Base-by-base conservation (phyloP, 2,113 vertebrate genomes). In the Notothenia rossii region DNA sequence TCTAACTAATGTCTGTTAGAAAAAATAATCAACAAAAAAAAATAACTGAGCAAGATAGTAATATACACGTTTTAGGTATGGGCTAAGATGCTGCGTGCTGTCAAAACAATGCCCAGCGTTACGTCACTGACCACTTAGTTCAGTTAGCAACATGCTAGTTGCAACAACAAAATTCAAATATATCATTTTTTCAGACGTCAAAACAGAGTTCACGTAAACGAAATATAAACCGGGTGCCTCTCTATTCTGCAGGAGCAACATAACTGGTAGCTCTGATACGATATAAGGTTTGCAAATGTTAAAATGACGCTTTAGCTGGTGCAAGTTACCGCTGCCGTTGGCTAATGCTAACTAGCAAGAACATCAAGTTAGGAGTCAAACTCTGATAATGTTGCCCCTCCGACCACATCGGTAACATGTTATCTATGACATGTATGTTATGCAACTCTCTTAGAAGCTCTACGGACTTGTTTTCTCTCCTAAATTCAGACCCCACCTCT, bases 101-200 rank as follows among this genome's bases (percentile, higher is more conserved):
- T 94, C 93, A 94, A 89, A 94, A 94, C 93, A 94, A 93, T 91
- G 88, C 87, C 22, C 81, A 54, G n/a, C 72, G 85, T 86, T 91
- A 92, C 93, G 92, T 94, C 93, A 94, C 89, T 80, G 75, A 54
- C 12, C 62, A 75, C 77, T 78, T 66, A 73, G 73, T 88, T 78
- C 18, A 54, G 89, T 50, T 92, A 93, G 86, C 83, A 82, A 49
- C 73, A 40, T 53, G 77, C 83, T 82, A 92, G 84, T 86, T 74
- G 59, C 73, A 76, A 10, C 68, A 40, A 75, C 74, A 87, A 71
- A 82, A 82, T n/a, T 50, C 72, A 72, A 43, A 80, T 7, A 82
- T 78, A 74, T 33, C 20, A n/a, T 7, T 36, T 5, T 76, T 60
- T 33, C 53, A 36, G 2, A 17, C 46, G 3, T 36, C 3, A 15